Evolutionary conservation across 1,140 invertebrate species (phyloP).

Genomic region (Heliconius congener): DNA sequence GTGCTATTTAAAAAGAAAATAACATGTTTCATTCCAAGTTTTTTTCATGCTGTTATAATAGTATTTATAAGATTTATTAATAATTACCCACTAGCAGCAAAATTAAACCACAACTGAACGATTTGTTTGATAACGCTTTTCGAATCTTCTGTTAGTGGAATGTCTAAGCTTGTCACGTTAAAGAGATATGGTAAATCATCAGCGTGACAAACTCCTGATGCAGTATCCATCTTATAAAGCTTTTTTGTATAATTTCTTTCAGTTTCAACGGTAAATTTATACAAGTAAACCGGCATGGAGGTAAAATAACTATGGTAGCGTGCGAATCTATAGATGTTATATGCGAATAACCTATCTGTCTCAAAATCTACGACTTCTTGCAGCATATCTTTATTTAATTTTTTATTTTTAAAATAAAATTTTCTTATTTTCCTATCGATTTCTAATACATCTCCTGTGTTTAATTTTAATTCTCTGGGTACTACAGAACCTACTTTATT

Average conservation of each 20-base stretch:
- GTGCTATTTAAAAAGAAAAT: too few relatives aligned
- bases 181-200: constrained; percentile 70
- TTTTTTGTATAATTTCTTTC: constrained; percentile 69
- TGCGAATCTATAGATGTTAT: constrained; percentile 65
- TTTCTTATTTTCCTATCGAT: constrained; percentile 55
- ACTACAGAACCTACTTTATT: constrained; percentile 48
- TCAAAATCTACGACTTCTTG: constrained; percentile 57
- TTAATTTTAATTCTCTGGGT: constrained; percentile 61
- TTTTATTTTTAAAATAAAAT: constrained; percentile 58
- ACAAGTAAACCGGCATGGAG: constrained; percentile 58
- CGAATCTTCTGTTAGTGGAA: constrained; percentile 61
- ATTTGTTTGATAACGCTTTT: constrained; percentile 51
- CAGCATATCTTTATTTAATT: constrained; percentile 45
- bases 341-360: constrained; percentile 61
- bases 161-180: constrained; percentile 58
- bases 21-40: too few relatives aligned
- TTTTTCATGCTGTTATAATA: too few relatives aligned
- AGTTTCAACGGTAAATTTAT: constrained; percentile 65
- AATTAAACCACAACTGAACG: constrained; percentile 64
- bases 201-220: constrained; percentile 69
- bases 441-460: constrained; percentile 40
- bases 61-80: background rate
- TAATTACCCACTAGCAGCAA: constrained; percentile 66
- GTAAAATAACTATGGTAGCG: constrained; percentile 49
- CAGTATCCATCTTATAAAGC: constrained; percentile 59